Evolutionary conservation across 2,888 invertebrate species (phyloP).

Genomic region (Gibbula magus): DNA sequence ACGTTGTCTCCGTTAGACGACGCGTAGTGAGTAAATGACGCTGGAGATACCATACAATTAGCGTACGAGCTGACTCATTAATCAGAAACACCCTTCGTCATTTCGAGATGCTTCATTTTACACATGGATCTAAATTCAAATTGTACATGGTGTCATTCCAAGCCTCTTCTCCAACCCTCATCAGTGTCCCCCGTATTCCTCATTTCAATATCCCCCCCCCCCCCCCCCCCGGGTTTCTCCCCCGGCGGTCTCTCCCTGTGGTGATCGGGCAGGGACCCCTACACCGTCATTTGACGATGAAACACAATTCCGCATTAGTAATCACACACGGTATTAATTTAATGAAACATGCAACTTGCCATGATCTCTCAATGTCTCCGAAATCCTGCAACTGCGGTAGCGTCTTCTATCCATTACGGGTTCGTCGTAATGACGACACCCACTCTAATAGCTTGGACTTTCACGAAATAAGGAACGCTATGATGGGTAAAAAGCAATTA

Average conservation of each 20-base stretch:
- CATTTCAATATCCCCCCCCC: too few relatives aligned
- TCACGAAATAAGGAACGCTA: not conserved
- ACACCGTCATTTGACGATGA: not conserved
- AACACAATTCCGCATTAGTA: conserved; percentile 24
- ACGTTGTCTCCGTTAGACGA: not conserved
- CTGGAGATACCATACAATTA: not conserved
- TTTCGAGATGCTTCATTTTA: conserved; percentile 3
- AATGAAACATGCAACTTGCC: conserved; percentile 22
- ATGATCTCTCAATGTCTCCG: not conserved
- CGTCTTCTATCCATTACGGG: not conserved
- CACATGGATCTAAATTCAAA: conserved; percentile 22
- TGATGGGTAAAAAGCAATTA: conserved; percentile 21
- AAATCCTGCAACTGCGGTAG: not conserved
- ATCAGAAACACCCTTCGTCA: not conserved
- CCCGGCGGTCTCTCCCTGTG: too few relatives aligned
- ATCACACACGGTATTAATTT: conserved; percentile 21
- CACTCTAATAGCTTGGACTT: not conserved
- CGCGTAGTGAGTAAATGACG: too few relatives aligned
- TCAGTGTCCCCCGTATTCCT: not conserved
- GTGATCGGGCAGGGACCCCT: not conserved
- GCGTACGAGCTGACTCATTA: conserved; percentile 15
- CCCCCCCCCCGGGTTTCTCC: too few relatives aligned
- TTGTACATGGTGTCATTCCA: conserved; percentile 6
- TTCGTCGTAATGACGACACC: not conserved
- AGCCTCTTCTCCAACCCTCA: not conserved